Conservation (phyloP, 2,113 vertebrate species). For the Sigmodon hispidus region DNA sequence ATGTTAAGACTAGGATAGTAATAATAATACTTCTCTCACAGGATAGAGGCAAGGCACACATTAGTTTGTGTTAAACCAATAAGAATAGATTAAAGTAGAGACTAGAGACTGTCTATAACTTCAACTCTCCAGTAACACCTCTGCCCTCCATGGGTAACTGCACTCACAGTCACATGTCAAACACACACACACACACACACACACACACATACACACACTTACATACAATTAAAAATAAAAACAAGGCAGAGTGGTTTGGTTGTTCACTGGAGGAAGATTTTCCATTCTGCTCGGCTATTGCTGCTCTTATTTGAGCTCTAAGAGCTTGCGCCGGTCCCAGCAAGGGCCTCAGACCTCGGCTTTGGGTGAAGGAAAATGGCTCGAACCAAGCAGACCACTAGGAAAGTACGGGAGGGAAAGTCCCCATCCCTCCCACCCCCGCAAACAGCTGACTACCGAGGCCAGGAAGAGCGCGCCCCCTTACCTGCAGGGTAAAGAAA, state of each 20-base stretch:
- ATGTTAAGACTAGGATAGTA: neutral
- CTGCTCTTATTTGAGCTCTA: no score
- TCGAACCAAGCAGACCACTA: conserved; percentile 81
- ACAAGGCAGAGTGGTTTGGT: no score
- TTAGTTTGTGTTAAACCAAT: neutral
- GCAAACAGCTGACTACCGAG: conserved; percentile 83
- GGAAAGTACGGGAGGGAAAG: conserved; percentile 83
- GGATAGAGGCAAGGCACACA: neutral
- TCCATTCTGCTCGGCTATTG: no score
- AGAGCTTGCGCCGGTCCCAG: no score
- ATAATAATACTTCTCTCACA: neutral
- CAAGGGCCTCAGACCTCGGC: no score
- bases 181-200: neutral
- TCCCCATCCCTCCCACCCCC: conserved; percentile 49
- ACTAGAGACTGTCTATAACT: neutral
- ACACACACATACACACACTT: neutral
- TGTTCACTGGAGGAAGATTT: no score
- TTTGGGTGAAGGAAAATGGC: conserved; percentile 74
- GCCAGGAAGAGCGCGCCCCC: conserved; percentile 83
- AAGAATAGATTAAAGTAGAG: neutral
- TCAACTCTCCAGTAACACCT: neutral
- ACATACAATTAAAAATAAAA: neutral
- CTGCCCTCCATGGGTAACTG: neutral
- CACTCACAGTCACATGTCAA: neutral
- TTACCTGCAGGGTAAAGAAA: conserved; percentile 82